These are phyloP conservation scores for Rhodophaea formosa DNA, from an alignment of 2,888 invertebrate genomes.

Conservation along the genomic window DNA sequence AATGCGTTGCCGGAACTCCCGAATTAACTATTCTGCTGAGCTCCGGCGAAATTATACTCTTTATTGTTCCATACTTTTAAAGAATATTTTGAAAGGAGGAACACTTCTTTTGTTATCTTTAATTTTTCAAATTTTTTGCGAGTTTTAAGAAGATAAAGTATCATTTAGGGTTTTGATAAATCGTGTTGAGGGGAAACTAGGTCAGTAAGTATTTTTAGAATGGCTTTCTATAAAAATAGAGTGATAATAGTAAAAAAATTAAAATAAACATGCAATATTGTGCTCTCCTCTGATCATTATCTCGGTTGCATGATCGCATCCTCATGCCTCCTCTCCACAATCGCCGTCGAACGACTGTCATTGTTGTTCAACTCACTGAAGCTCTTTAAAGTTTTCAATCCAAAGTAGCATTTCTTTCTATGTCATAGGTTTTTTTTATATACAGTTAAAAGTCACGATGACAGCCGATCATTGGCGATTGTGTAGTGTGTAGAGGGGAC, in stretches of 20 bases:
- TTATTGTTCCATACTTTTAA: slow-evolving; percentile 47
- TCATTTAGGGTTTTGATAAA: slow-evolving; percentile 50
- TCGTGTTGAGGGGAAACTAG: slow-evolving; percentile 30
- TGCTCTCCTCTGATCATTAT: too few species aligned
- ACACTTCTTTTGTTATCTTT: slow-evolving; percentile 48
- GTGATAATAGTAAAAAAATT: not conserved
- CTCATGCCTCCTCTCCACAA: too few species aligned
- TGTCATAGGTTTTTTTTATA: too few species aligned
- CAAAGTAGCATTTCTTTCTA: too few species aligned
- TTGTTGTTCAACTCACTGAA: too few species aligned
- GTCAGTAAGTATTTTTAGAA: slow-evolving; percentile 3
- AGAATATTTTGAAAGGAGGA: slow-evolving; percentile 36
- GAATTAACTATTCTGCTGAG: slow-evolving; percentile 42
- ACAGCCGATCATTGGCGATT: too few species aligned
- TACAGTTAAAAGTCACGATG: too few species aligned
- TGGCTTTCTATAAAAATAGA: not conserved
- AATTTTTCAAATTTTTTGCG: slow-evolving; percentile 41
- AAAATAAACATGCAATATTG: not conserved
- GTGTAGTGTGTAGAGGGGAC: too few species aligned
- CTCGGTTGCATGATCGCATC: too few species aligned
- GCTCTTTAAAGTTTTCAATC: too few species aligned
- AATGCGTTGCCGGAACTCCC: slow-evolving; percentile 36
- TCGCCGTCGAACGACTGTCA: too few species aligned
- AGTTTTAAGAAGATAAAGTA: slow-evolving; percentile 46
- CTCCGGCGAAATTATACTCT: slow-evolving; percentile 49